A percentile compares a stretch with the other conserved stretches of the same genome.
Conservation (phyloP, 2,113 vertebrate genomes). For the Marmota flaviventris region DNA sequence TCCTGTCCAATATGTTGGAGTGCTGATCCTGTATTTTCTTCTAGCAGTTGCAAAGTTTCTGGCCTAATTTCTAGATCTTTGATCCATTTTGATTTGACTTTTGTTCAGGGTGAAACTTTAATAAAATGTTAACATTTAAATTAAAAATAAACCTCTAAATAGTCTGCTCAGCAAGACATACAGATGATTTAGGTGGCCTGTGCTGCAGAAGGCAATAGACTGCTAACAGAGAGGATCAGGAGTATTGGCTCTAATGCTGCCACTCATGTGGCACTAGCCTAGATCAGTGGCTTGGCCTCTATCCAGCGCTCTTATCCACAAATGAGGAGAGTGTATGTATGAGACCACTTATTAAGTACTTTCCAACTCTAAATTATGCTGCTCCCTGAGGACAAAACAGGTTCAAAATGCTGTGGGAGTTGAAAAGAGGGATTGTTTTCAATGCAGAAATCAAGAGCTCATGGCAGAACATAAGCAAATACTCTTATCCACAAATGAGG, state of each 20-base stretch:
- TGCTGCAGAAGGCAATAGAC: not conserved
- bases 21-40: too few relatives aligned
- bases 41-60: too few relatives aligned
- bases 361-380: not conserved
- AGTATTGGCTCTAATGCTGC: not conserved
- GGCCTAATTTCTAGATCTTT: too few relatives aligned
- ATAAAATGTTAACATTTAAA: constrained; percentile 34
- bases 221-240: not conserved
- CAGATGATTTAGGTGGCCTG: not conserved
- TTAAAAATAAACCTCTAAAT: not conserved
- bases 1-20: too few relatives aligned
- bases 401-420: not conserved
- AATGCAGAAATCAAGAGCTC: not conserved
- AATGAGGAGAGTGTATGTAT: not conserved
- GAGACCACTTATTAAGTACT: not conserved
- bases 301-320: not conserved
- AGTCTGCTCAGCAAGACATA: not conserved
- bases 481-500: not conserved
- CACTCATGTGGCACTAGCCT: accelerated
- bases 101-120: not conserved
- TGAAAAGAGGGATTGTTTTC: not conserved
- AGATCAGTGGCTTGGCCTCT: not conserved
- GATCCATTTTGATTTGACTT: too few relatives aligned
- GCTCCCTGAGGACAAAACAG: not conserved
- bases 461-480: not conserved